phyloP scores from a whole-genome alignment of 2,113 vertebrate genomes.

The Eulemur rufifrons region DNA sequence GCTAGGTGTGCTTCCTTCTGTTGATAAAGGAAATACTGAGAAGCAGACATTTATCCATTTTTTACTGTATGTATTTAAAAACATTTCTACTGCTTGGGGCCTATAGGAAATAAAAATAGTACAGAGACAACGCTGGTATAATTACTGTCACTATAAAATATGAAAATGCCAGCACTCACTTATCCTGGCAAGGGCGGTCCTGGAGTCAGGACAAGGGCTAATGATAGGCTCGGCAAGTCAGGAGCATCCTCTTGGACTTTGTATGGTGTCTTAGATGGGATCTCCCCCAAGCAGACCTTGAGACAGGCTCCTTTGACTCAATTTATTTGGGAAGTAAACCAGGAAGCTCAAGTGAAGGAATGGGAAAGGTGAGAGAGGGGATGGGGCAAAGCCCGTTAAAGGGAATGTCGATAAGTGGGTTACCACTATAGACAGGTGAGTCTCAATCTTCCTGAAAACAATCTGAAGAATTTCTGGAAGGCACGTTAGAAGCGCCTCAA shows the following conservation, averaged over 20 bases:
- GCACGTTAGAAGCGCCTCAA: neutral
- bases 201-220: neutral
- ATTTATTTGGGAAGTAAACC: neutral
- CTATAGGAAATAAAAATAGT: neutral
- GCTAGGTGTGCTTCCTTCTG: neutral
- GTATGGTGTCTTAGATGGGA: neutral
- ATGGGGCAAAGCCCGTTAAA: neutral
- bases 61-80: neutral
- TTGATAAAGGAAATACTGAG: constrained; percentile 3
- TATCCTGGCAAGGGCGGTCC: neutral
- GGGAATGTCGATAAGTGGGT: neutral
- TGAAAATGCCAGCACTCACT: neutral
- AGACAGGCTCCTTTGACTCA: neutral
- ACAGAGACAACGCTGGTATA: neutral
- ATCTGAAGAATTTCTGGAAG: neutral
- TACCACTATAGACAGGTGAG: neutral
- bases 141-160: neutral
- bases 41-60: neutral
- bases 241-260: neutral
- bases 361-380: neutral
- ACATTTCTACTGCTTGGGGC: neutral
- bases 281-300: neutral
- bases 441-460: neutral
- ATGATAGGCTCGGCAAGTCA: neutral
- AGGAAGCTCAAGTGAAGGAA: neutral